Conservation (phyloP, 2,113 vertebrate genomes). For the Microcebus murinus region DNA sequence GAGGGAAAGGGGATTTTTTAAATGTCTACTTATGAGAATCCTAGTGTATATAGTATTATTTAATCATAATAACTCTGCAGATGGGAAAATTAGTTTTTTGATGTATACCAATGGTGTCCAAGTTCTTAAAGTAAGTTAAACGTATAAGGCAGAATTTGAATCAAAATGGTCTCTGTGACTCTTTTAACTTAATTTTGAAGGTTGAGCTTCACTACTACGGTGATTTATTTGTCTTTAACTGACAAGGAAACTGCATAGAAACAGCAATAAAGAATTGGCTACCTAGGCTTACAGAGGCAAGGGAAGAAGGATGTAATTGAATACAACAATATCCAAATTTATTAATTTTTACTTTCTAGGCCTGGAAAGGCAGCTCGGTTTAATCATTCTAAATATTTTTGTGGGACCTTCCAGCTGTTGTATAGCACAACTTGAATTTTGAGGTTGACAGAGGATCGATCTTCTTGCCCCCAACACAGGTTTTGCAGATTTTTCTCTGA, state of each 20-base stretch:
- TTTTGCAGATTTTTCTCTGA: not conserved
- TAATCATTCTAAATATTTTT: not conserved
- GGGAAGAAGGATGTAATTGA: not conserved
- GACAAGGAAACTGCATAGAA: not conserved
- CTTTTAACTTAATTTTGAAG: not conserved
- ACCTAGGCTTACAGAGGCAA: not conserved
- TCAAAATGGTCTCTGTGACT: not conserved
- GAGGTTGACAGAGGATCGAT: not conserved
- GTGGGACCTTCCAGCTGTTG: not conserved
- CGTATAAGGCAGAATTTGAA: not conserved
- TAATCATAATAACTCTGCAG: not conserved
- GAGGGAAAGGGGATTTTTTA: not conserved
- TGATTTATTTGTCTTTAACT: not conserved
- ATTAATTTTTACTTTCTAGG: not conserved
- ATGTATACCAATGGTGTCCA: not conserved
- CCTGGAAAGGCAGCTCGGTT: not conserved
- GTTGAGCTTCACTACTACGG: not conserved
- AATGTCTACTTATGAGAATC: not conserved
- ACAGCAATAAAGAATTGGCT: not conserved
- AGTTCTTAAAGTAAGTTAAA: not conserved
- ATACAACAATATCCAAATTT: not conserved
- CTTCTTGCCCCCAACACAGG: not conserved
- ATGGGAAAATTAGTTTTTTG: not conserved
- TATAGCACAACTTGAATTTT: not conserved
- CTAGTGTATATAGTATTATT: not conserved